A percentile compares a stretch with the other conserved stretches of the same genome.
Conservation (phyloP, 2,888 invertebrate species). For the Papilio protenor region DNA sequence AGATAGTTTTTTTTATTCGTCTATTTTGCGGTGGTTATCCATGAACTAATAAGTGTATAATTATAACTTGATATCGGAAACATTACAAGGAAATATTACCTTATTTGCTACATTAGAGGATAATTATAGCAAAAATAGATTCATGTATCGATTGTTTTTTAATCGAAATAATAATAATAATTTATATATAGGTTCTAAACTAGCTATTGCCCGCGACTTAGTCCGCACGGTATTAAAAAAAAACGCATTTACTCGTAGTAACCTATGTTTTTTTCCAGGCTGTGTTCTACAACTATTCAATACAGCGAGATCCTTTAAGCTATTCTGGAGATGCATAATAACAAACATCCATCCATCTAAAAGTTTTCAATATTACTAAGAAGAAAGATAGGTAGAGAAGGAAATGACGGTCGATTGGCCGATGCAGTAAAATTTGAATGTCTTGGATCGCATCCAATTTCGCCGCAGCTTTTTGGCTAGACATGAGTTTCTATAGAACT, state of each 20-base stretch:
- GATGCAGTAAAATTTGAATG: conserved; percentile 55
- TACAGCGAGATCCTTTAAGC: no score
- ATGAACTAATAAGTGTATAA: background rate
- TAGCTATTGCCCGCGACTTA: no score
- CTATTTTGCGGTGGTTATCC: background rate
- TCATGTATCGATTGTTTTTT: background rate
- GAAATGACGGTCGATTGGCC: conserved; percentile 48
- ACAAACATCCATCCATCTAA: no score
- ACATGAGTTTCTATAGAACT: background rate
- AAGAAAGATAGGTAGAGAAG: conserved; percentile 9
- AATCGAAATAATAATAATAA: background rate
- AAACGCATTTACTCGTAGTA: no score
- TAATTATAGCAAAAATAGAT: background rate
- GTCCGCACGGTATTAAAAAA: no score
- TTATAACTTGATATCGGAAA: background rate
- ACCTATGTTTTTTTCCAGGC: no score
- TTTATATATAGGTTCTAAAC: background rate
- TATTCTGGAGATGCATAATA: no score
- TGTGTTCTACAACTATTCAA: no score
- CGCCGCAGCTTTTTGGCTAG: conserved; percentile 12
- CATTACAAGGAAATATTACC: background rate
- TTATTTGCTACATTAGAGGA: background rate
- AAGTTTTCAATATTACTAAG: no score
- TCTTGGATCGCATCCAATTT: conserved; percentile 53
- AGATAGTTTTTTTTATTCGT: background rate